A percentile compares a stretch with the other conserved stretches of the same genome.
Conservation (phyloP, 2,888 invertebrate species). For the Agonopterix alstromeriana region DNA sequence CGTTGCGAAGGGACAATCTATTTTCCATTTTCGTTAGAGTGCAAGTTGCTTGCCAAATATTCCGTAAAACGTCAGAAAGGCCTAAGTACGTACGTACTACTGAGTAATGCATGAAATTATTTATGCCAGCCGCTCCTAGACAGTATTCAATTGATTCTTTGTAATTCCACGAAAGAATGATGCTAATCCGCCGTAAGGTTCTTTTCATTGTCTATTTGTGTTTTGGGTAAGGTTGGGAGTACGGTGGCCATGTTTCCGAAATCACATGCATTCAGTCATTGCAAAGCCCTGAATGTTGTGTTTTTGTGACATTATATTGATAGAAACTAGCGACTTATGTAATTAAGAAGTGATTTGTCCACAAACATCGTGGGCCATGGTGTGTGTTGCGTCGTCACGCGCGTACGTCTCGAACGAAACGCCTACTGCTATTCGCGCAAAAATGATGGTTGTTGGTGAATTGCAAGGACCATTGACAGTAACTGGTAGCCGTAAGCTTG, state of each 20-base stretch:
- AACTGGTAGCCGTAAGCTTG: constrained; percentile 52
- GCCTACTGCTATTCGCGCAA: constrained; percentile 67
- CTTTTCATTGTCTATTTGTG: constrained; percentile 64
- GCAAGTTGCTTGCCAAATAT: constrained; percentile 73
- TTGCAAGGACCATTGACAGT: constrained; percentile 73
- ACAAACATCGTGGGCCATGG: constrained; percentile 36
- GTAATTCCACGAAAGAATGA: constrained; percentile 42
- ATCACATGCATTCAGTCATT: constrained; percentile 68
- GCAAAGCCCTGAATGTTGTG: constrained; percentile 49
- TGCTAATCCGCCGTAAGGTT: constrained; percentile 43
- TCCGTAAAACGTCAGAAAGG: constrained; percentile 77
- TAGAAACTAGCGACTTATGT: constrained; percentile 57
- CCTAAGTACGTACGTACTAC: constrained; percentile 72
- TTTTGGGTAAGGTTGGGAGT: constrained; percentile 57
- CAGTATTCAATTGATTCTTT: constrained; percentile 60
- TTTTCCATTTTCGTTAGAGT: constrained; percentile 60
- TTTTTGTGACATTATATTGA: constrained; percentile 48
- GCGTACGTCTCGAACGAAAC: constrained; percentile 35
- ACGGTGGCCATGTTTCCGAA: constrained; percentile 72
- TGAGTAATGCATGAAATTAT: constrained; percentile 72
- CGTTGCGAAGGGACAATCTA: constrained; percentile 50
- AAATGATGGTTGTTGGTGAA: constrained; percentile 64
- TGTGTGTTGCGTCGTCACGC: constrained; percentile 44
- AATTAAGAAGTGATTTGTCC: constrained; percentile 46
- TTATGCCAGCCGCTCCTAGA: constrained; percentile 61